These are phyloP conservation scores for Drosophila yooni DNA, from an alignment of 2,888 invertebrate genomes.

Conservation along the genomic window DNA sequence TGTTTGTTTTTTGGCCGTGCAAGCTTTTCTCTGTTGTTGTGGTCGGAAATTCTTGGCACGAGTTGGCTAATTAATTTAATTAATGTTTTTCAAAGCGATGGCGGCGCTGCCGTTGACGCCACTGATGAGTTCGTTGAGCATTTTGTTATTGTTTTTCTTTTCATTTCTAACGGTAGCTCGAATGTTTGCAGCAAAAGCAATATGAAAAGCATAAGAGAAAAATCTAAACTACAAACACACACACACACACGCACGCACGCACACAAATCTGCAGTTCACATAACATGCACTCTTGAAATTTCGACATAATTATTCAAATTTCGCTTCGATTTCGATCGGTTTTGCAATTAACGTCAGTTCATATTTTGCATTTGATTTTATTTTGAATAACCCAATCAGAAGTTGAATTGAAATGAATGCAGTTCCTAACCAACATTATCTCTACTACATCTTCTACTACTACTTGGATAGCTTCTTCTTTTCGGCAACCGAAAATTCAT, in stretches of 20 bases:
- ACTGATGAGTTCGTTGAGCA: conserved; percentile 55
- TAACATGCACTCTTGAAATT: conserved; percentile 21
- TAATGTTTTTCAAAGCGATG: conserved; percentile 77
- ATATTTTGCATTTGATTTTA: conserved; percentile 32
- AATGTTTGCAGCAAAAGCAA: conserved; percentile 49
- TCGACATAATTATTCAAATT: conserved; percentile 53
- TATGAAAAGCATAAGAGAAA: conserved; percentile 38
- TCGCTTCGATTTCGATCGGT: conserved; percentile 41
- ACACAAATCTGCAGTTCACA: conserved; percentile 28
- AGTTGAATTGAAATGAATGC: conserved; percentile 67
- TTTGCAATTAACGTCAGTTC: conserved; percentile 44
- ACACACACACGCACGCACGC: background rate
- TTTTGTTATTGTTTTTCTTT: conserved; percentile 18
- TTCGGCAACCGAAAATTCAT: conserved; percentile 45
- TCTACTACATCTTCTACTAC: background rate
- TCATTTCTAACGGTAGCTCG: conserved; percentile 68
- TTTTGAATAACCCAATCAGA: conserved; percentile 14
- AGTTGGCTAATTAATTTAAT: conserved; percentile 79
- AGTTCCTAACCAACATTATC: conserved; percentile 16
- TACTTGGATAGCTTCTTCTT: background rate
- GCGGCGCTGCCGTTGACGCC: conserved; percentile 56
- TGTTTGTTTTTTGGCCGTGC: conserved; percentile 37
- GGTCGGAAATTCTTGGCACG: conserved; percentile 73
- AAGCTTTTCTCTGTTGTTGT: conserved; percentile 21
- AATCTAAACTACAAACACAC: conserved; percentile 20